Conservation (phyloP, 2,888 invertebrate species). For the Apotomis capreana region DNA sequence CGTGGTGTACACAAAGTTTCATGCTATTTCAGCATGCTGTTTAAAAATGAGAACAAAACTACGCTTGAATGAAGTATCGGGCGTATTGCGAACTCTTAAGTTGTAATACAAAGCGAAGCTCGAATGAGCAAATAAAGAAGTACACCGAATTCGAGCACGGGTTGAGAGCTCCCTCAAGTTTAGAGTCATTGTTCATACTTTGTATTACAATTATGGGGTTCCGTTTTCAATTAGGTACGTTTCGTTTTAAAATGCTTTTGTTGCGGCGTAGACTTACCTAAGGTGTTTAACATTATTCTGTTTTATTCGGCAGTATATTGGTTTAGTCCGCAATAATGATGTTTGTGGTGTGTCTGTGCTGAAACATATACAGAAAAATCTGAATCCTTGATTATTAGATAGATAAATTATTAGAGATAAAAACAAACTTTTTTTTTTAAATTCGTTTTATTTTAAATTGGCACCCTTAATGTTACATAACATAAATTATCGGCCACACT, state of each 20-base stretch:
- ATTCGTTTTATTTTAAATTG: slow-evolving; percentile 2
- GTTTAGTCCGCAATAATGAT: background rate
- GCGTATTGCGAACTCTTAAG: no score
- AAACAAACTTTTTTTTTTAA: background rate
- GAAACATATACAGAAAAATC: background rate
- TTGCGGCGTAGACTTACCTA: background rate
- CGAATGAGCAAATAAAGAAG: slow-evolving; percentile 3
- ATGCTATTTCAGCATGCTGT: no score
- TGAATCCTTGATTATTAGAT: background rate
- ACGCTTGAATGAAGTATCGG: no score
- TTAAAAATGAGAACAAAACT: no score
- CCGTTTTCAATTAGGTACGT: background rate
- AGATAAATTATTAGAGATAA: background rate
- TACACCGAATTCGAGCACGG: background rate
- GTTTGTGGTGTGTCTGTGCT: background rate
- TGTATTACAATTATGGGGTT: slow-evolving; percentile 1
- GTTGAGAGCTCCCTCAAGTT: background rate
- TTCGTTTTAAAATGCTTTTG: background rate
- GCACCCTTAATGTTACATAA: slow-evolving; percentile 1
- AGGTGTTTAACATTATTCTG: background rate
- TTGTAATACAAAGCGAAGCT: slow-evolving; percentile 1
- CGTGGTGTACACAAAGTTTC: no score
- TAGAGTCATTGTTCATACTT: background rate
- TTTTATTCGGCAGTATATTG: background rate
- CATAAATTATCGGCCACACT: background rate